Conservation (phyloP, 23 tunicate species). For the Clavelina lepadiformis region DNA sequence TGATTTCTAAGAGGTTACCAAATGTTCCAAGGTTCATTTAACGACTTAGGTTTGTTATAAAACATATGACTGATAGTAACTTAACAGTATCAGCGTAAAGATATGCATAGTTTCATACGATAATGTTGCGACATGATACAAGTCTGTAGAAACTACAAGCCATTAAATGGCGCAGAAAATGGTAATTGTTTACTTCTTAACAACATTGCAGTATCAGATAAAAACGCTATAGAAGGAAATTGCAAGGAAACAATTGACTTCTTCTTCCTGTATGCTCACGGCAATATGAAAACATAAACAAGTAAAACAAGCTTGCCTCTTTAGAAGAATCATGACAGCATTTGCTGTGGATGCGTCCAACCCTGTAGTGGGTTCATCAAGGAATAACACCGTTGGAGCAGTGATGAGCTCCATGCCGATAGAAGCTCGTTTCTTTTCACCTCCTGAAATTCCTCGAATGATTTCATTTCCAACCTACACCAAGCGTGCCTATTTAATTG, state of each 20-base stretch:
- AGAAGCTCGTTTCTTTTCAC: conserved; percentile 86
- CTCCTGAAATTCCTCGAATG: conserved; percentile 93
- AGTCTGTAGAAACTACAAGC: not conserved
- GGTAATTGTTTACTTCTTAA: not conserved
- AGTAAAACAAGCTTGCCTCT: conserved; percentile 40
- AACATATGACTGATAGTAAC: not conserved
- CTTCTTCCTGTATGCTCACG: too few species aligned
- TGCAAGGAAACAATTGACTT: too few species aligned
- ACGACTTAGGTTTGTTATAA: not conserved
- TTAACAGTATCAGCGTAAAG: not conserved
- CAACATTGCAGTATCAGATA: not conserved
- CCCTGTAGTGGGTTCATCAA: conserved; percentile 87
- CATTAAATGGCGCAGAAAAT: not conserved
- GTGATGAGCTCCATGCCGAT: conserved; percentile 91
- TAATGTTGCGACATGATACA: not conserved
- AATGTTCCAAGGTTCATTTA: not conserved
- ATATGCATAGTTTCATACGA: not conserved
- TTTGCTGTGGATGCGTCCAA: conserved; percentile 95
- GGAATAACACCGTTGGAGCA: conserved; percentile 72
- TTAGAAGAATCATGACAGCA: conserved; percentile 78
- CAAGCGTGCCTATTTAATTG: too few species aligned
- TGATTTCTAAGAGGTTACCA: not conserved
- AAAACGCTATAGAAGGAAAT: too few species aligned
- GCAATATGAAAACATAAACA: too few species aligned
- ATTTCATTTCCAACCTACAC: conserved; percentile 78